phyloP scores from a whole-genome alignment of 2,113 vertebrate genomes.

The Plectropomus leopardus region DNA sequence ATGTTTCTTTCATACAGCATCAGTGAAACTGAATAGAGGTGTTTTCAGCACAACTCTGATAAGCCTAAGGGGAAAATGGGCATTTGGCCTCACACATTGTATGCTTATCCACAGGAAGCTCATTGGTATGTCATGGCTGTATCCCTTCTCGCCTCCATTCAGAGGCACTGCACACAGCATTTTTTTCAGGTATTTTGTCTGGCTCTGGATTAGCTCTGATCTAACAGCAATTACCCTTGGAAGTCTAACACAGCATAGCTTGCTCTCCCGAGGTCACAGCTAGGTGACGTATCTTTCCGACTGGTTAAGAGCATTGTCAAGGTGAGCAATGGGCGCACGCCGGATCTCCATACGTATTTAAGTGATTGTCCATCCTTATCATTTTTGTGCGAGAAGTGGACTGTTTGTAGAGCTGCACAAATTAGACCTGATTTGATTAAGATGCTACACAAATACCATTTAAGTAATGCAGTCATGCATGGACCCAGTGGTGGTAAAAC shows the following conservation, averaged over 20 bases:
- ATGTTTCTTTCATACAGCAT: slow-evolving; percentile 11
- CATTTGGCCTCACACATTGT: slow-evolving; percentile 50
- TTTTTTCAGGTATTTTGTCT: slow-evolving; percentile 74
- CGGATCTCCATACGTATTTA: slow-evolving; percentile 25
- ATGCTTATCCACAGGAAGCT: slow-evolving; percentile 59
- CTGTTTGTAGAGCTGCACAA: slow-evolving; percentile 24
- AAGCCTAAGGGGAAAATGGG: slow-evolving; percentile 51
- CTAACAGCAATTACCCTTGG: slow-evolving; percentile 79
- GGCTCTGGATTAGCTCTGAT: slow-evolving; percentile 79
- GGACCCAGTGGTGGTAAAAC: slow-evolving; percentile 18
- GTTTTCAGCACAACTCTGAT: slow-evolving; percentile 48
- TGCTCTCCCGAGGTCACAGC: slow-evolving; percentile 60
- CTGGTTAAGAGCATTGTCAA: slow-evolving; percentile 51
- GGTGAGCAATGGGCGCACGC: slow-evolving; percentile 28
- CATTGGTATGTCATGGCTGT: slow-evolving; percentile 75
- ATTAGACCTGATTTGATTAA: slow-evolving; percentile 44
- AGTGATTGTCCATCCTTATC: neutral
- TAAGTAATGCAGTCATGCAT: slow-evolving; percentile 29
- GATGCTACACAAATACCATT: slow-evolving; percentile 8
- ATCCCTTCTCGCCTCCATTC: slow-evolving; percentile 42
- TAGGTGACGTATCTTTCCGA: slow-evolving; percentile 53
- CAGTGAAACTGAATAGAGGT: slow-evolving; percentile 27
- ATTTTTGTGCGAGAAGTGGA: neutral
- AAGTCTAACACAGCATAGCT: slow-evolving; percentile 62
- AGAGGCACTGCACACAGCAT: slow-evolving; percentile 47